Evolutionary conservation across 2,888 invertebrate species (phyloP).

Genomic region (Caenorhabditis sp.): DNA sequence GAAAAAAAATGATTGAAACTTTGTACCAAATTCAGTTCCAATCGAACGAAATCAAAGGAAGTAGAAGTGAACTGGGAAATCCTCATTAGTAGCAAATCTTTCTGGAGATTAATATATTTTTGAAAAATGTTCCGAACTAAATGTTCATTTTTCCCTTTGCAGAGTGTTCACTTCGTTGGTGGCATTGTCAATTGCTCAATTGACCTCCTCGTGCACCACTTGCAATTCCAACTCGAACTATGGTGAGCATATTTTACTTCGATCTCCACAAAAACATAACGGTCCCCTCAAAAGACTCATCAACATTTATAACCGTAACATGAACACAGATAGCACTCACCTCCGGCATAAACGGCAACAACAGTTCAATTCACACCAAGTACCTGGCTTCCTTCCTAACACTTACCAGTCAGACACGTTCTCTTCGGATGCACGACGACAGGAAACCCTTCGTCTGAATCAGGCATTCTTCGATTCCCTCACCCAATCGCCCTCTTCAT

Average conservation of each 20-base stretch:
- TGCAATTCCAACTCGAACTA: conserved; percentile 44
- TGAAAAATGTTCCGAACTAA: too few relatives aligned
- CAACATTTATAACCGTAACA: conserved; percentile 10
- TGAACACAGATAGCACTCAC: conserved; percentile 36
- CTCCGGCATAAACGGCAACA: conserved; percentile 19
- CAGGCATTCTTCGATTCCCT: conserved; percentile 64
- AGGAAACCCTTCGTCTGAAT: conserved; percentile 66
- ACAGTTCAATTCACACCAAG: conserved; percentile 22
- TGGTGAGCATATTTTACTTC: conserved; percentile 42
- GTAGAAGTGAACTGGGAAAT: too few relatives aligned
- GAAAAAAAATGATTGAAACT: too few relatives aligned
- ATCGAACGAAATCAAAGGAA: not conserved
- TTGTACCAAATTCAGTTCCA: not conserved
- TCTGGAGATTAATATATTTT: too few relatives aligned
- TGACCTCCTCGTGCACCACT: conserved; percentile 54
- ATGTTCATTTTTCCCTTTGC: not conserved
- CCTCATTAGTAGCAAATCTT: too few relatives aligned
- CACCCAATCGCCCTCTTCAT: conserved; percentile 19
- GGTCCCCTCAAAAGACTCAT: not conserved
- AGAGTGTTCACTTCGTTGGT: conserved; percentile 42
- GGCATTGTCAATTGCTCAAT: conserved; percentile 53
- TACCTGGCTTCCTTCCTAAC: conserved; percentile 65
- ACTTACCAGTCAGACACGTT: conserved; percentile 61
- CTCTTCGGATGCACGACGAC: conserved; percentile 32
- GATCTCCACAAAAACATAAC: not conserved